Conservation (phyloP, 2,797 vertebrate genomes). For the Hippoglossus hippoglossus region DNA sequence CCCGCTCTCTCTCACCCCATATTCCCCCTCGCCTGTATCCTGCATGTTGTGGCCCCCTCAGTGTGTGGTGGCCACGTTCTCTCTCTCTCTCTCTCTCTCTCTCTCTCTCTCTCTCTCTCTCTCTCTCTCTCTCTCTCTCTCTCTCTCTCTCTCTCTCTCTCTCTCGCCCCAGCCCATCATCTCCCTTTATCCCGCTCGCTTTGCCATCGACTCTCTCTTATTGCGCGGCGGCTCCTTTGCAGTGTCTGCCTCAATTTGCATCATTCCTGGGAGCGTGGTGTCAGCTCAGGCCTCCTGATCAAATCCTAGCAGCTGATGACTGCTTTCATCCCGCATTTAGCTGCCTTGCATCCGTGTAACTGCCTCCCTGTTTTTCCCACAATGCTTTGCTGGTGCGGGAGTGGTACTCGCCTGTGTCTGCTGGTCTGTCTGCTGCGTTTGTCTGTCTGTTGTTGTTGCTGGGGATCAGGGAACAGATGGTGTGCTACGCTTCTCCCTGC, state of each 20-base stretch:
- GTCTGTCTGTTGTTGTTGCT: constrained; percentile 61
- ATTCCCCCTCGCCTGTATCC: constrained; percentile 25
- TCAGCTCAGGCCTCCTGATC: constrained; percentile 71
- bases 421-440: constrained; percentile 47
- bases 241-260: constrained; percentile 72
- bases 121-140: constrained; percentile 35
- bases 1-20: constrained; percentile 12
- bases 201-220: constrained; percentile 27
- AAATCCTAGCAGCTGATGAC: constrained; percentile 63
- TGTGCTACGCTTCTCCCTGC: constrained; percentile 63
- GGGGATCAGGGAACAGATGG: constrained; percentile 79
- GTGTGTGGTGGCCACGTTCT: constrained; percentile 1
- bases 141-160: constrained; percentile 28
- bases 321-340: constrained; percentile 73
- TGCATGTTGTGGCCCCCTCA: not conserved
- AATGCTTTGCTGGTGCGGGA: constrained; percentile 59
- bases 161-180: constrained; percentile 26
- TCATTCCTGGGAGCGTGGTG: constrained; percentile 51
- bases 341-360: constrained; percentile 43
- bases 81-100: constrained; percentile 23
- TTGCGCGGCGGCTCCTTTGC: constrained; percentile 56
- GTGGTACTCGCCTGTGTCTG: constrained; percentile 50
- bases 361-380: constrained; percentile 59
- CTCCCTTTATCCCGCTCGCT: constrained; percentile 29
- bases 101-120: constrained; percentile 36